Percentiles rank a stretch among this genome's conserved stretches.
These are phyloP conservation scores for Podarcis muralis DNA, from an alignment of 2,113 vertebrate species.

Conservation along the genomic window DNA sequence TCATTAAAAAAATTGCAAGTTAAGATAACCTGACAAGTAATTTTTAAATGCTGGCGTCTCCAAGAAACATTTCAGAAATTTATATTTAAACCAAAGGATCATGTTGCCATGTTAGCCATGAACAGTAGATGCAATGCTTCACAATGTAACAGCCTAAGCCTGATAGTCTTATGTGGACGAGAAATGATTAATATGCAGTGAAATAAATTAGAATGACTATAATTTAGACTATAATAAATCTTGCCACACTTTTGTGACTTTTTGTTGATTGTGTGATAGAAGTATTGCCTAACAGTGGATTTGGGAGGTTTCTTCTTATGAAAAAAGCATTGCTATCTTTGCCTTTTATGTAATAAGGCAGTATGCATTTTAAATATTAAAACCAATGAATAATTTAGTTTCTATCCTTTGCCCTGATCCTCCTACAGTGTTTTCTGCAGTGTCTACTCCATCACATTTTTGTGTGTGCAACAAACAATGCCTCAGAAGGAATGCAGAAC, in stretches of 20 bases:
- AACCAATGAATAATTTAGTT: neutral
- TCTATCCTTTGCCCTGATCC: neutral
- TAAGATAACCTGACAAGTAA: conserved; percentile 17
- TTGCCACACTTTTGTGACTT: too few species aligned
- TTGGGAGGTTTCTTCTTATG: too few species aligned
- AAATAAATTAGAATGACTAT: neutral
- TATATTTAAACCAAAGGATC: conserved; percentile 15
- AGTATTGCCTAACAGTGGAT: too few species aligned
- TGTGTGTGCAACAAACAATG: neutral
- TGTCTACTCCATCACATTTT: neutral
- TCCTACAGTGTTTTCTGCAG: neutral
- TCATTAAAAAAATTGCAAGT: conserved; percentile 6
- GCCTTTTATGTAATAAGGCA: neutral
- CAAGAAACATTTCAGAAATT: conserved; percentile 19
- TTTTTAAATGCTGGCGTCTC: neutral
- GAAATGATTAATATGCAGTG: neutral
- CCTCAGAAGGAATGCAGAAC: neutral
- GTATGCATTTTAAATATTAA: neutral
- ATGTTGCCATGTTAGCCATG: conserved; percentile 39
- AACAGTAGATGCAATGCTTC: neutral
- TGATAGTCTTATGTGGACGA: neutral
- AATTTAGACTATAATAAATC: too few species aligned
- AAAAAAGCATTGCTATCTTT: too few species aligned
- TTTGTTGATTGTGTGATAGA: too few species aligned
- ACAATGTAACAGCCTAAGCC: neutral